A percentile compares a stretch with the other conserved stretches of the same genome.
Evolutionary conservation across 2,113 vertebrate species (phyloP).

Genomic region (Apaloderma vittatum): DNA sequence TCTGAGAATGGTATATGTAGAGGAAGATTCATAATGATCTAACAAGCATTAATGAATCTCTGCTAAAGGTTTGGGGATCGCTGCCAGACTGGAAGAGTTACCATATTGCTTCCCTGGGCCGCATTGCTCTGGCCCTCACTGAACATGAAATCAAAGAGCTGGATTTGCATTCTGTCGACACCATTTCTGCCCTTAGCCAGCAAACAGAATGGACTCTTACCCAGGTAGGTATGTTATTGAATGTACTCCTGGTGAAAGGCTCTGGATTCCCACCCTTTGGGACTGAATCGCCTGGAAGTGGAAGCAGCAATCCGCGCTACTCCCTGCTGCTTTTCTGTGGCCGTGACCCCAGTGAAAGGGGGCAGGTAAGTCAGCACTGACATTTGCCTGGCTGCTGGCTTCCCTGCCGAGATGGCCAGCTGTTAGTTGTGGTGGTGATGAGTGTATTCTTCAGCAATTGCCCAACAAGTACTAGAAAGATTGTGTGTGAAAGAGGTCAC

Average conservation of each 20-base stretch:
- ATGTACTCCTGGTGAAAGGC: background rate
- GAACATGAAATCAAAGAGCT: slow-evolving; percentile 77
- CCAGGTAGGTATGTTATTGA: slow-evolving; percentile 67
- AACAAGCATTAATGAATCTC: background rate
- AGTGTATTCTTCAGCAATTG: background rate
- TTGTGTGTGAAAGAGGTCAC: background rate
- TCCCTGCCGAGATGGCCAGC: background rate
- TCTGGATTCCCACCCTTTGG: background rate
- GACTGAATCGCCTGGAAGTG: background rate
- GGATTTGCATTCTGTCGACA: slow-evolving; percentile 78
- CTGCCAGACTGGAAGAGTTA: slow-evolving; percentile 78
- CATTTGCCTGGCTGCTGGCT: background rate
- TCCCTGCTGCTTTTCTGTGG: background rate
- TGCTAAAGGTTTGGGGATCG: slow-evolving; percentile 74
- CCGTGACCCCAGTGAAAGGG: background rate
- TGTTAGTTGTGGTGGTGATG: background rate
- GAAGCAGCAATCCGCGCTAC: background rate
- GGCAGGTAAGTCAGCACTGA: background rate
- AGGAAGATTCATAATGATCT: background rate
- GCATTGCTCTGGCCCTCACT: slow-evolving; percentile 77
- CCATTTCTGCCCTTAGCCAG: slow-evolving; percentile 71
- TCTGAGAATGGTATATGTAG: background rate
- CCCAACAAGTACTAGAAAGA: background rate
- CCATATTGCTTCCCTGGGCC: slow-evolving; percentile 78
- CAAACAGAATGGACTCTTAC: slow-evolving; percentile 75